Evolutionary conservation across 2,113 vertebrate genomes (phyloP), one percentile per base, ranked within the genome.

Genomic region (Oostethus manadensis): DNA sequence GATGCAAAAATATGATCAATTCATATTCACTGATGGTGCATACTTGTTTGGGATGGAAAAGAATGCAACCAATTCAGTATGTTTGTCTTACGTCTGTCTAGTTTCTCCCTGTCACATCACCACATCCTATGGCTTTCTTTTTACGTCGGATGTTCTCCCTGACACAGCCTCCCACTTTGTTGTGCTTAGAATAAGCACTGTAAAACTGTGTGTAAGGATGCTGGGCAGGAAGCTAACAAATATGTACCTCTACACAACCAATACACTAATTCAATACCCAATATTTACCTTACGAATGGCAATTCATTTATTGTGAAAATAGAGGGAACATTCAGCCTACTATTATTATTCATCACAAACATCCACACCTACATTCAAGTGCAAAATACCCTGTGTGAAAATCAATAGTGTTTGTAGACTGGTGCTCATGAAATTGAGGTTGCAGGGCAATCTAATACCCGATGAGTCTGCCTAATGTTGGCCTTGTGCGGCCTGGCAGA

Each of bases 381-480:
- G 71, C 76, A 71, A 77, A 78, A 76, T 59, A 60, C 71, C 59
- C 58, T 77, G 66, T 74, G 76, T 79, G 76, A 81, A 87, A 87
- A 88, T 87, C 84, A 86, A 88, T 88, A 82, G 73, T 84, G 82
- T 77, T 88, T 87, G 84, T 79, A 80, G 83, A 86, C 70, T 77
- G 53, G 68, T 73, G 80, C 76, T 82, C 78, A 77, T 86, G 76
- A 88, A 84, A 84, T 77, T 73, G 82, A 81, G 79, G 82, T 88
- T 84, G 70, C 71, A 47, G 62, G 22, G 62, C 66, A 56, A 56
- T 68, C 66, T 80, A 81, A 82, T 73, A 77, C 70, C 72, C n/a
- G 54, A 77, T 83, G 80, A 71, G 70, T 80, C 69, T 67, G 59
- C 64, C 67, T 72, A 71, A 68, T 66, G 60, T 83, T 60, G 67